Evolutionary conservation across 1,140 invertebrate species (phyloP).

Genomic region (Ruditapes philippinarum): DNA sequence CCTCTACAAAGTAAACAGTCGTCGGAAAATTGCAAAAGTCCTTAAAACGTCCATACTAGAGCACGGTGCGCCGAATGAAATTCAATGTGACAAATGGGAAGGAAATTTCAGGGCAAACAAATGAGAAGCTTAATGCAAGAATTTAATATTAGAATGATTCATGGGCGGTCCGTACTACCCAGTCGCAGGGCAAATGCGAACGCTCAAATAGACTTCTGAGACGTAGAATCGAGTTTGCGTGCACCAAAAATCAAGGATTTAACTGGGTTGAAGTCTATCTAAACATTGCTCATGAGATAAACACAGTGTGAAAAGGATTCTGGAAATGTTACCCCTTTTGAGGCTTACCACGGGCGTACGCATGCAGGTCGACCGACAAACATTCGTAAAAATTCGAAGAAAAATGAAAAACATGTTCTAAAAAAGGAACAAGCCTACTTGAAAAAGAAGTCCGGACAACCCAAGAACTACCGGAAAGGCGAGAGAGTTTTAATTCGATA

Average conservation of each 20-base stretch:
- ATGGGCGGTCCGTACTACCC: not conserved
- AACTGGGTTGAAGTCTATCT: not conserved
- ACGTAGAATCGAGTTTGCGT: not conserved
- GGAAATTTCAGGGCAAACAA: not conserved
- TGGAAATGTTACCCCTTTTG: not conserved
- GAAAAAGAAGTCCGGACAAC: not conserved
- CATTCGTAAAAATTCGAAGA: not conserved
- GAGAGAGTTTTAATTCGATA: not conserved
- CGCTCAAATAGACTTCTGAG: not conserved
- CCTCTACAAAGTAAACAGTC: not conserved
- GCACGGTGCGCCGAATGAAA: not conserved
- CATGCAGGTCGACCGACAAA: not conserved
- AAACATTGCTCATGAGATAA: not conserved
- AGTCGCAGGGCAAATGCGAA: not conserved
- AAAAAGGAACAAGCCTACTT: not conserved
- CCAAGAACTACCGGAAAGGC: not conserved
- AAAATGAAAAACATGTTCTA: not conserved
- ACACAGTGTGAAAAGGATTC: not conserved
- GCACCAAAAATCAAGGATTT: not conserved
- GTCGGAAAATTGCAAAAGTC: not conserved
- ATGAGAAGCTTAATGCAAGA: not conserved
- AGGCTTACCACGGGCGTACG: not conserved
- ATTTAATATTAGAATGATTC: not conserved
- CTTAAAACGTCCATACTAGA: not conserved
- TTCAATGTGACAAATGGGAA: not conserved